Evolutionary conservation across 2,797 vertebrate genomes (phyloP).

Genomic region (Manis javanica): DNA sequence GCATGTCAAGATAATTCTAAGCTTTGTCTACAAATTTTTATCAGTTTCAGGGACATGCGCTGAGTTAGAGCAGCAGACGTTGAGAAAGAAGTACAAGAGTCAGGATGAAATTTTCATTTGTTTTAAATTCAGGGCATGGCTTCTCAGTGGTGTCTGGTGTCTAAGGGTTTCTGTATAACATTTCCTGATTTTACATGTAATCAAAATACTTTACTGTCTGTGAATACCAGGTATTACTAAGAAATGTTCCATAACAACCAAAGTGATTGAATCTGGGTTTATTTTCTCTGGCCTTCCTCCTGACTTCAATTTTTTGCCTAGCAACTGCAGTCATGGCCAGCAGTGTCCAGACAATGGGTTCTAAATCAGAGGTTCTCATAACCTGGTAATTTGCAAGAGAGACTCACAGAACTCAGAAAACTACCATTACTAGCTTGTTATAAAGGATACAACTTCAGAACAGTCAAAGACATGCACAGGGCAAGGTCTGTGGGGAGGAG

Average conservation of each 20-base stretch:
- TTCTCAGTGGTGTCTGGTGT: not conserved
- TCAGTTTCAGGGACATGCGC: not conserved
- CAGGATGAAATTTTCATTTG: not conserved
- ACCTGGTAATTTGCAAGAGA: not conserved
- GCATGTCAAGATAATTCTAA: not conserved
- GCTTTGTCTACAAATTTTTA: not conserved
- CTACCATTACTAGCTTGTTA: not conserved
- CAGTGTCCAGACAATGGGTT: not conserved
- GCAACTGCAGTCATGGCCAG: not conserved
- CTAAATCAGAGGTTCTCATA: not conserved
- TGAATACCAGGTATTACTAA: not conserved
- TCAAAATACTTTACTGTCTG: not conserved
- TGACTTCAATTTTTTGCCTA: not conserved
- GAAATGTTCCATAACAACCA: not conserved
- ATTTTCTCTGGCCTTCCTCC: not conserved
- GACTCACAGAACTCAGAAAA: not conserved
- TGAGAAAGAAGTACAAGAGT: not conserved
- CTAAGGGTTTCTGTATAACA: not conserved
- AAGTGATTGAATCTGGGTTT: not conserved
- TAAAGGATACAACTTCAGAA: not conserved
- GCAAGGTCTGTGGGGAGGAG: not conserved
- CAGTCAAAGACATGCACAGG: not conserved
- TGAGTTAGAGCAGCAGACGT: not conserved
- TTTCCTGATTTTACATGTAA: not conserved
- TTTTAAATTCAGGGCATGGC: not conserved